phyloP scores from a whole-genome alignment of 2,113 vertebrate genomes.

The Zosterops hypoxanthus region DNA sequence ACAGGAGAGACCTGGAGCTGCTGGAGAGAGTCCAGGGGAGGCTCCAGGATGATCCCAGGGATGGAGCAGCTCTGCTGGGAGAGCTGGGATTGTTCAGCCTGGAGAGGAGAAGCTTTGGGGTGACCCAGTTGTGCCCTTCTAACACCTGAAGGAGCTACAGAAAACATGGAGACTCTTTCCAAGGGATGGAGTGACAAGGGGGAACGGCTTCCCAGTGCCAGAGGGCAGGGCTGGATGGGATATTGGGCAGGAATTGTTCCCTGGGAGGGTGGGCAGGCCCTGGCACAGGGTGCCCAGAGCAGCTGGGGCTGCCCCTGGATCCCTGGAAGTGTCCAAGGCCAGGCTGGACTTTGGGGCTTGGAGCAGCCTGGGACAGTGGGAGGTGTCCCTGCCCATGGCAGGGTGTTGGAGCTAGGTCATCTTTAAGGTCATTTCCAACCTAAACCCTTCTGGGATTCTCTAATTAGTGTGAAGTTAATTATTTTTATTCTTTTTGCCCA shows the following conservation, averaged over 20 bases:
- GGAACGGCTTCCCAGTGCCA: background rate
- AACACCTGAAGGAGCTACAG: rapidly evolving
- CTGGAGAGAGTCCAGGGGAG: background rate
- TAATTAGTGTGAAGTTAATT: background rate
- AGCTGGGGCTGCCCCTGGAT: background rate
- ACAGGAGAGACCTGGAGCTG: background rate
- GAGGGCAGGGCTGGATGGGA: rapidly evolving
- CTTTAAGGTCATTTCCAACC: background rate
- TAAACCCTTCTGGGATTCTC: background rate
- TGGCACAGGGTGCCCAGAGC: background rate
- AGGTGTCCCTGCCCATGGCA: background rate
- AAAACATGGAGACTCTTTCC: rapidly evolving
- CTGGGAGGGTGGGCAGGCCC: background rate
- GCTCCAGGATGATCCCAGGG: background rate
- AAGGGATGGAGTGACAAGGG: rapidly evolving
- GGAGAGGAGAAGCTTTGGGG: background rate
- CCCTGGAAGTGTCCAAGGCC: background rate
- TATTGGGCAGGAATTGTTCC: background rate
- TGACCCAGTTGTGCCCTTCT: rapidly evolving
- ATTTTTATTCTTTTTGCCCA: background rate
- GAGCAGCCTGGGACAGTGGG: background rate
- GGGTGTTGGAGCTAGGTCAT: rapidly evolving
- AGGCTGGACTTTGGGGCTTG: rapidly evolving
- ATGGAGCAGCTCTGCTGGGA: background rate
- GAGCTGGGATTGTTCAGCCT: background rate